Evolutionary conservation across 2,113 vertebrate genomes (phyloP).

Genomic region (Pterocles burchelli): DNA sequence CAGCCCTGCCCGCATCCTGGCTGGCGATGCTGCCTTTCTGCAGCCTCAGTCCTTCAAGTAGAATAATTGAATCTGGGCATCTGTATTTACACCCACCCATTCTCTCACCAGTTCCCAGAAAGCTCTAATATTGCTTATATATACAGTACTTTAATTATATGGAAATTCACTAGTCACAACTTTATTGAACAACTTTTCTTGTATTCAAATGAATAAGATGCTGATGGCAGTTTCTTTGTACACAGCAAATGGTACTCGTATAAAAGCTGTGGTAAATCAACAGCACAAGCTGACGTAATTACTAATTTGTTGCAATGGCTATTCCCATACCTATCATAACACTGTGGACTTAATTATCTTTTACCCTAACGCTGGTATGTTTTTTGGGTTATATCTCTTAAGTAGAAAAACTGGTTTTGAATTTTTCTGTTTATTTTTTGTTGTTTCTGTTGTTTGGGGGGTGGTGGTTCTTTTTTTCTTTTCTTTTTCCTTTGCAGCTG

Average conservation of each 20-base stretch:
- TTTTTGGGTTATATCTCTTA: neutral
- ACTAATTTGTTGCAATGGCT: constrained; percentile 41
- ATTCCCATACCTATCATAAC: constrained; percentile 46
- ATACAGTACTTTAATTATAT: constrained; percentile 64
- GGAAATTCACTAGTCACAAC: constrained; percentile 60
- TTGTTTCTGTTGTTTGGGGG: neutral
- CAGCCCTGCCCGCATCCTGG: neutral
- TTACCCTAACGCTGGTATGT: constrained; percentile 15
- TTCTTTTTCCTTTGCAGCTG: constrained; percentile 49
- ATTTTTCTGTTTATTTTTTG: neutral
- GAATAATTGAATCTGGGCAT: constrained; percentile 10
- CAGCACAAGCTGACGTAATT: constrained; percentile 56
- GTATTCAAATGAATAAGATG: constrained; percentile 61
- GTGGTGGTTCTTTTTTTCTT: neutral
- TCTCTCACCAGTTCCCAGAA: constrained; percentile 28
- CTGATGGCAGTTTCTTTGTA: constrained; percentile 62
- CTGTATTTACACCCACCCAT: constrained; percentile 47
- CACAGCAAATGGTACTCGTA: constrained; percentile 49
- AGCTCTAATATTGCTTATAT: constrained; percentile 33
- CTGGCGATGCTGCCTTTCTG: neutral
- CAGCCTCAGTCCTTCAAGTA: neutral
- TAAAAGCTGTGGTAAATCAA: constrained; percentile 57
- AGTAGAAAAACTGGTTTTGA: neutral
- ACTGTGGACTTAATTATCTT: constrained; percentile 36
- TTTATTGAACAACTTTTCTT: constrained; percentile 63